Evolutionary conservation across 2,888 invertebrate species (phyloP), one percentile per base, ranked within the genome.

Genomic region (Polymixis flavicincta): DNA sequence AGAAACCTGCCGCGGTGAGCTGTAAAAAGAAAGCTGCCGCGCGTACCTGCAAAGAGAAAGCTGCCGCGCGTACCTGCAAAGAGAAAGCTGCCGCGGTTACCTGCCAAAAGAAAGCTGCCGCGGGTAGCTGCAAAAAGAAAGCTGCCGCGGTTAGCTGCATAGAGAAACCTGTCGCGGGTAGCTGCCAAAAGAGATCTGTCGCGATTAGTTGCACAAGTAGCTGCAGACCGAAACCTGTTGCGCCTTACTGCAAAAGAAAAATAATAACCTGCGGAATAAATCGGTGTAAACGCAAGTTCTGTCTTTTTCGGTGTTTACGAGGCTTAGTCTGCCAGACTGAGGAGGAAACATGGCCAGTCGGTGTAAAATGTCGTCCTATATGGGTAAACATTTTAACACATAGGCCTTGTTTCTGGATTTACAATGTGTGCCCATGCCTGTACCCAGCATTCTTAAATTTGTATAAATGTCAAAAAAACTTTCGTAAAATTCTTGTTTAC

Each of bases 371-470:
- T 71, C 11, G 55, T 8, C 63, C 64, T 71, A 25, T 75, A 55
- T 82, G 71, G 32, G 8, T 82, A 25, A 59, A 57, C 11, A 13
- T 71, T 55, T 45, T 82, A 54, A 85, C 67, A 25, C 50, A 1
- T 19, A 76, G 2, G 37, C 84, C 84, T 55, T 75, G 61, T 71
- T 63, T 71, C 52, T 78, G 78, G 32, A 69, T 85, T 69, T 81
- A 71, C 48, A 48, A 65, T 25, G 11, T 2, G 1, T 90, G 83
- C 37, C 92, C 92, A 52, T 66, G 83, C 9, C 28, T 87, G 8
- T 92, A 93, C 75, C 90, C 90, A 1, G 66, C 70, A 28, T 88
- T 90, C 69, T 63, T 90, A 76, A 75, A 65, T 45, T 83, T 68
- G 45, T 80, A 76, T 60, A 88, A 83, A 80, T 83, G 83, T 70